Evolutionary conservation across 2,113 vertebrate genomes (phyloP).

Genomic region (Aramus guarauna): DNA sequence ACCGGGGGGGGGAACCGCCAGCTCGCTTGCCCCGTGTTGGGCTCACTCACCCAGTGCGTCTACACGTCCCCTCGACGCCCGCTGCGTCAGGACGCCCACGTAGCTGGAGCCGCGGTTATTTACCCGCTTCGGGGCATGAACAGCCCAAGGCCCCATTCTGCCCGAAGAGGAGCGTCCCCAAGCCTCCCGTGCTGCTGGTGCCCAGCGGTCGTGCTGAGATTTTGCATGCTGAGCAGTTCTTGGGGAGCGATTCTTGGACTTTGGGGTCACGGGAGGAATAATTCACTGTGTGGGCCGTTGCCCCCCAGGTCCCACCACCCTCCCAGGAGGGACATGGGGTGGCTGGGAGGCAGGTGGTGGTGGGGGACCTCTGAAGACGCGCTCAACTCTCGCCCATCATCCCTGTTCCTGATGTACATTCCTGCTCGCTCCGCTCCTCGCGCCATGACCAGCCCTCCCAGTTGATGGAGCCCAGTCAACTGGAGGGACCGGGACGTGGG

Average conservation of each 20-base stretch:
- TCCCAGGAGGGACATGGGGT: neutral
- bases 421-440: neutral
- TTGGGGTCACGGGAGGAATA: neutral
- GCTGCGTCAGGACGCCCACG: neutral
- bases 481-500: neutral
- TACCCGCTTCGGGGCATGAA: neutral
- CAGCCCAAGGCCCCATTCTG: neutral
- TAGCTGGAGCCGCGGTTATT: neutral
- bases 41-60: neutral
- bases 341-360: neutral
- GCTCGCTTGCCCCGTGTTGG: neutral
- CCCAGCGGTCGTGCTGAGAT: neutral
- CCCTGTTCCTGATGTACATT: neutral
- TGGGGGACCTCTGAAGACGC: neutral
- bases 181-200: accelerated
- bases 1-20: neutral
- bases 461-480: neutral
- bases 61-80: neutral
- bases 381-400: neutral
- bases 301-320: neutral
- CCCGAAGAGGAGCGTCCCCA: neutral
- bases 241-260: neutral
- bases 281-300: neutral
- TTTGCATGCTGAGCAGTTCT: neutral
- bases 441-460: neutral